Percentiles rank a stretch among this genome's conserved stretches.
phyloP scores from a whole-genome alignment of 2,888 invertebrate species.

The Gonocerus acuteangulatus region DNA sequence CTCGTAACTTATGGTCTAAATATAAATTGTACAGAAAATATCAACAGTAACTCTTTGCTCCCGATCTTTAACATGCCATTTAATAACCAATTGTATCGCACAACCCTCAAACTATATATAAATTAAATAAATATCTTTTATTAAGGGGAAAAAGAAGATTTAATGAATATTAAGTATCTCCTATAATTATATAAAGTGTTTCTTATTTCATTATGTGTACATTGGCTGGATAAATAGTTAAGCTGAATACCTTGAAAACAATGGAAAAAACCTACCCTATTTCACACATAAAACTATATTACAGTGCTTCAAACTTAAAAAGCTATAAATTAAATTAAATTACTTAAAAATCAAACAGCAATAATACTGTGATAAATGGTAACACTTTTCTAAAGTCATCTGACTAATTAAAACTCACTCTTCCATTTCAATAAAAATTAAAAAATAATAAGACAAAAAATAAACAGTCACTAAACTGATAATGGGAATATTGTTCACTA shows the following conservation, averaged over 20 bases:
- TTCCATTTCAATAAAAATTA: neutral
- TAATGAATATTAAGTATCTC: conserved; percentile 21
- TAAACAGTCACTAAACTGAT: neutral
- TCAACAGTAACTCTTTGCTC: conserved; percentile 22
- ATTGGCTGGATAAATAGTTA: conserved; percentile 17
- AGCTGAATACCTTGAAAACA: conserved; percentile 17
- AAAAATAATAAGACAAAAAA: neutral
- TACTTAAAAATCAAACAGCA: conserved; percentile 19
- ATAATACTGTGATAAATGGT: conserved; percentile 23
- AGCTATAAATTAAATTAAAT: conserved; percentile 20
- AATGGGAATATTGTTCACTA: neutral
- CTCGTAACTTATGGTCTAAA: conserved; percentile 27
- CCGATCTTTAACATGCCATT: conserved; percentile 22
- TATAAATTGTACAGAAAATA: conserved; percentile 26
- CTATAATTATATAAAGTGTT: conserved; percentile 15
- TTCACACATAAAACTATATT: conserved; percentile 26
- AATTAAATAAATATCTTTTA: conserved; percentile 20
- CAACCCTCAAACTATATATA: conserved; percentile 19
- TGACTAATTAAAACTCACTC: conserved; percentile 21
- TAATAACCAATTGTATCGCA: conserved; percentile 21
- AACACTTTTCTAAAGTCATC: conserved; percentile 17
- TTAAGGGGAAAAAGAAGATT: conserved; percentile 1
- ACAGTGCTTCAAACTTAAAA: conserved; percentile 25
- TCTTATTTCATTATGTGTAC: conserved; percentile 3
- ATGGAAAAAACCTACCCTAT: conserved; percentile 15